A percentile compares a stretch with the other conserved stretches of the same genome.
phyloP scores from a whole-genome alignment of 2,888 invertebrate species.

The Drosophila melanosoma region DNA sequence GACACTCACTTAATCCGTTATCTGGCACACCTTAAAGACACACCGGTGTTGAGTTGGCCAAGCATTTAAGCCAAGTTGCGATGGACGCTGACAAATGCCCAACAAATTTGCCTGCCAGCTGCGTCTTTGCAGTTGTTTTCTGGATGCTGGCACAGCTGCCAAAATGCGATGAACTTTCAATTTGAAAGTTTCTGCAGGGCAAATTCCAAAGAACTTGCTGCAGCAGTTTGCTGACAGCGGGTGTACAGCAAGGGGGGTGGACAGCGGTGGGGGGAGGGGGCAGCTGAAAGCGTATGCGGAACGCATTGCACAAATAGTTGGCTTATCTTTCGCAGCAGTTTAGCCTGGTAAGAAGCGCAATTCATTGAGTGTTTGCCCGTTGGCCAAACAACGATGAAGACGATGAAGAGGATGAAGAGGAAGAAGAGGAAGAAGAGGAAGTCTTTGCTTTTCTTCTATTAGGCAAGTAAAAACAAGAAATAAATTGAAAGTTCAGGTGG shows the following conservation, averaged over 20 bases:
- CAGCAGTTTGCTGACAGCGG: background rate
- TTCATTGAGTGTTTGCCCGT: constrained; percentile 58
- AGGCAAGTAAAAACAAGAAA: constrained; percentile 66
- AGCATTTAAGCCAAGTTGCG: constrained; percentile 6
- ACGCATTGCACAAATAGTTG: constrained; percentile 58
- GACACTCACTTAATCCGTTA: constrained; percentile 27
- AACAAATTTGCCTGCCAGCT: constrained; percentile 44
- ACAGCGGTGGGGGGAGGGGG: background rate
- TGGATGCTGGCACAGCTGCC: constrained; percentile 39
- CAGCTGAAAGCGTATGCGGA: background rate
- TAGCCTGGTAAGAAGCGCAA: constrained; percentile 44
- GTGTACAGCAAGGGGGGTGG: background rate
- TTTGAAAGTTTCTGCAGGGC: constrained; percentile 56
- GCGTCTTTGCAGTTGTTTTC: constrained; percentile 11
- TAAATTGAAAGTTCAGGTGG: constrained; percentile 75
- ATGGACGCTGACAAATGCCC: constrained; percentile 24
- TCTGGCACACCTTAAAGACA: constrained; percentile 4
- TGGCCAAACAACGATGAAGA: constrained; percentile 19
- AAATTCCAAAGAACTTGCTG: constrained; percentile 10
- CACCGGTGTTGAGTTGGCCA: too few relatives aligned
- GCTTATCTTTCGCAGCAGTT: constrained; percentile 61
- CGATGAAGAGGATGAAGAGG: background rate
- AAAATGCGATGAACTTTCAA: constrained; percentile 71
- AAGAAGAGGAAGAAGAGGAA: constrained; percentile 4
- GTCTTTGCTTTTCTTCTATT: constrained; percentile 63